Evolutionary conservation across 2,888 invertebrate species (phyloP).

Genomic region (Resseliella maxima): DNA sequence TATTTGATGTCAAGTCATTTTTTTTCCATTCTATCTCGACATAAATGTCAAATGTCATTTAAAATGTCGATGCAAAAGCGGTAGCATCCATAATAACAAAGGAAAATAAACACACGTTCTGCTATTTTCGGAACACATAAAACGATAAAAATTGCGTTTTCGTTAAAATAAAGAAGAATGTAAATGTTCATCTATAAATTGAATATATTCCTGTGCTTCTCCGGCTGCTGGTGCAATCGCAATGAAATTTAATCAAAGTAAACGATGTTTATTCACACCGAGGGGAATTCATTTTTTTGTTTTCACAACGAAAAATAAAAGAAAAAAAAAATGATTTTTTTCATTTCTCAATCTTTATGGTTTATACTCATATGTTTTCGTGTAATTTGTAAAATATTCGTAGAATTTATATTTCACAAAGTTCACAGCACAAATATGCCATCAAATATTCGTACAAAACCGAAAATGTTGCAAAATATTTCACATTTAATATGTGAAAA

Average conservation of each 20-base stretch:
- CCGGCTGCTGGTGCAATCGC: neutral
- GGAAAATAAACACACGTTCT: neutral
- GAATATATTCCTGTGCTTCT: neutral
- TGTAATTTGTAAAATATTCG: too few relatives aligned
- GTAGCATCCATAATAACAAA: neutral
- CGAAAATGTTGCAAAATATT: too few relatives aligned
- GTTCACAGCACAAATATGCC: too few relatives aligned
- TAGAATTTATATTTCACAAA: too few relatives aligned
- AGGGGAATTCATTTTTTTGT: too few relatives aligned
- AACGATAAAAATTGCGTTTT: neutral
- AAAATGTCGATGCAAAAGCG: neutral
- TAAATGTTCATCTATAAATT: neutral
- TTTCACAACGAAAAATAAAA: too few relatives aligned
- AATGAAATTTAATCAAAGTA: constrained; percentile 28
- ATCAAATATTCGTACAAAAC: too few relatives aligned
- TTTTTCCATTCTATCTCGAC: neutral
- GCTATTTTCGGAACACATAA: neutral
- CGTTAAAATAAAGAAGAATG: neutral
- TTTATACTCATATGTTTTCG: too few relatives aligned
- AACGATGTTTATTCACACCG: constrained; percentile 53
- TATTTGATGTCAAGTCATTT: neutral
- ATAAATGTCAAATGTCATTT: constrained; percentile 10
- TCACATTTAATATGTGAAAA: too few relatives aligned
- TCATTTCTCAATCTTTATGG: too few relatives aligned
- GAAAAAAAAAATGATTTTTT: too few relatives aligned